Conservation (phyloP, 1,140 invertebrate genomes). For the Drosophila saltans region DNA sequence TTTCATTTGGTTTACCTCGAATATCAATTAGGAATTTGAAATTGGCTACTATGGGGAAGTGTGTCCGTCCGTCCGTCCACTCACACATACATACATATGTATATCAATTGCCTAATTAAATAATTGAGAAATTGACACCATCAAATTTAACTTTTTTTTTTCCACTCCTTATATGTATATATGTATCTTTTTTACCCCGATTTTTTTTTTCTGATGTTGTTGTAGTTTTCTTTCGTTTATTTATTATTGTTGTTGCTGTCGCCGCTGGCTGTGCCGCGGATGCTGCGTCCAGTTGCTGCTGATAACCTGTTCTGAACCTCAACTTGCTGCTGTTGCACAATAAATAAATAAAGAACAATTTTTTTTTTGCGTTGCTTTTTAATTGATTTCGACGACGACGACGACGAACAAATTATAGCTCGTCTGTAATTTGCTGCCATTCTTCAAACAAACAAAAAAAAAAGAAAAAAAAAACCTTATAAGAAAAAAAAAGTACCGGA, state of each 20-base stretch:
- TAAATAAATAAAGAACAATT: conserved; percentile 74
- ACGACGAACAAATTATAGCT: conserved; percentile 66
- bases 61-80: background rate
- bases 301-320: conserved; percentile 75
- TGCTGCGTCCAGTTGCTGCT: conserved; percentile 42
- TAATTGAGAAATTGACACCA: conserved; percentile 69
- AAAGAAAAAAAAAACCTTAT: conserved; percentile 41
- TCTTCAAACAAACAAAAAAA: conserved; percentile 52
- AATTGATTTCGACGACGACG: conserved; percentile 65
- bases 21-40: conserved; percentile 57
- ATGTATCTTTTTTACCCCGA: too few relatives aligned
- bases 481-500: conserved; percentile 11
- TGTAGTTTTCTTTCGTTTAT: conserved; percentile 28
- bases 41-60: conserved; percentile 24
- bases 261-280: background rate
- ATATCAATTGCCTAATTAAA: conserved; percentile 74
- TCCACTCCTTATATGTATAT: background rate
- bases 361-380: conserved; percentile 68
- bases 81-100: background rate
- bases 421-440: conserved; percentile 62
- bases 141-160: conserved; percentile 20
- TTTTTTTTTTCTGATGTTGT: conserved; percentile 20
- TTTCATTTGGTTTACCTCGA: conserved; percentile 65
- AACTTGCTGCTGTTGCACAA: conserved; percentile 63
- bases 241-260: background rate